Conservation (phyloP, 23 tunicate genomes). For the Halocynthia roretzi region DNA sequence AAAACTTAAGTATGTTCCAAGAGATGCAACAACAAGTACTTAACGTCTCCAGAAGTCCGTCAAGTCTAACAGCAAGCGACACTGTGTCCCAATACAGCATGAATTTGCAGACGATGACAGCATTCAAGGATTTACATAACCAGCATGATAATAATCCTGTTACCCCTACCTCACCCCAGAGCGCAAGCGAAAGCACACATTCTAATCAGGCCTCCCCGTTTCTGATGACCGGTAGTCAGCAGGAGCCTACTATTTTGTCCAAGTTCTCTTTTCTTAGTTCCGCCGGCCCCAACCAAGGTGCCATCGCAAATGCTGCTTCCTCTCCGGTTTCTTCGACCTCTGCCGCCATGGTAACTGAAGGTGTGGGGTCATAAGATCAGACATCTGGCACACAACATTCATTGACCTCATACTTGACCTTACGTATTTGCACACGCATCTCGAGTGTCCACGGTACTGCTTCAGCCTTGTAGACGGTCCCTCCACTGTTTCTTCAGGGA, state of each 20-base stretch:
- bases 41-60: background rate
- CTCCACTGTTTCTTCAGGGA: no score
- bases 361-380: constrained; percentile 10
- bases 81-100: background rate
- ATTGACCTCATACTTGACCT: no score
- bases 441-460: no score
- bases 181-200: constrained; percentile 10
- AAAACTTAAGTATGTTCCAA: constrained; percentile 6
- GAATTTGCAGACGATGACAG: background rate
- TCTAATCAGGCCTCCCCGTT: constrained; percentile 10
- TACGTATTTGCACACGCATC: no score
- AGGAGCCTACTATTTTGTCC: background rate
- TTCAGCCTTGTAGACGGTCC: no score
- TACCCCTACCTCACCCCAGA: constrained; percentile 7
- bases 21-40: constrained; percentile 1
- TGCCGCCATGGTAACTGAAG: constrained; percentile 3
- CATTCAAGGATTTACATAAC: background rate
- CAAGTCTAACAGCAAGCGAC: background rate
- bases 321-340: constrained; percentile 21
- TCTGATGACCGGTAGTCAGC: background rate
- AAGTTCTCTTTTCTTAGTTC: constrained; percentile 20
- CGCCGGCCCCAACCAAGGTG: background rate
- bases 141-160: background rate
- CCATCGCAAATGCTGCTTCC: constrained; percentile 3
- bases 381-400: no score